Percentiles rank a stretch among this genome's conserved stretches.
These are phyloP conservation scores for Sarcophaga peregrina DNA, from an alignment of 1,140 invertebrate genomes.

Conservation along the genomic window DNA sequence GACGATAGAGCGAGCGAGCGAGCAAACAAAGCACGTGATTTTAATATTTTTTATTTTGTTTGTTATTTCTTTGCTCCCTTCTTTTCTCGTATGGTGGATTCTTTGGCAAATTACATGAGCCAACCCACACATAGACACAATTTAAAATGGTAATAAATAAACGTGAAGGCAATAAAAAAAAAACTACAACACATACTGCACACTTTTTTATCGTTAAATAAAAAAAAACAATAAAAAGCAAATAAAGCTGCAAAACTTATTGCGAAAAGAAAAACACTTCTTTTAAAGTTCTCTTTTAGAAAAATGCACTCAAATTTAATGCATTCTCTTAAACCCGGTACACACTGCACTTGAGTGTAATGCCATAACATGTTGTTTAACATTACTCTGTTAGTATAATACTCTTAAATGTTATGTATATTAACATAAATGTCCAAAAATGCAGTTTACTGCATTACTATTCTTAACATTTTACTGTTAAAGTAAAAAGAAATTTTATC, in stretches of 20 bases:
- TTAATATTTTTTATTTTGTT: slow-evolving; percentile 18
- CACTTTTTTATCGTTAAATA: background rate
- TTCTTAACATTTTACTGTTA: no score
- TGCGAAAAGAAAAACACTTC: background rate
- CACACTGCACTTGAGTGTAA: background rate
- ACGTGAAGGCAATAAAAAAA: background rate
- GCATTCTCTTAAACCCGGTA: background rate
- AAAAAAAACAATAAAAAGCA: no score
- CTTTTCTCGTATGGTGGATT: no score
- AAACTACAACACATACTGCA: slow-evolving; percentile 12
- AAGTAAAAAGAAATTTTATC: no score
- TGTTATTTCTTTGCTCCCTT: background rate
- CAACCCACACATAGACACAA: background rate
- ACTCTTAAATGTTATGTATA: no score
- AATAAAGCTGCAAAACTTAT: background rate
- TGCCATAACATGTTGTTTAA: background rate
- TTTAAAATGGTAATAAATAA: slow-evolving; percentile 5
- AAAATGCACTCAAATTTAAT: background rate
- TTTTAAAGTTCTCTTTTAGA: background rate
- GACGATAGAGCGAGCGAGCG: background rate
- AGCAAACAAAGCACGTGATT: slow-evolving; percentile 35
- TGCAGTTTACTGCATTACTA: no score
- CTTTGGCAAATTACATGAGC: background rate
- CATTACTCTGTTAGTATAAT: no score
- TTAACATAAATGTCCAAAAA: no score